Evolutionary conservation across 2,797 vertebrate species (phyloP).

Genomic region (Urocyon cinereoargenteus): DNA sequence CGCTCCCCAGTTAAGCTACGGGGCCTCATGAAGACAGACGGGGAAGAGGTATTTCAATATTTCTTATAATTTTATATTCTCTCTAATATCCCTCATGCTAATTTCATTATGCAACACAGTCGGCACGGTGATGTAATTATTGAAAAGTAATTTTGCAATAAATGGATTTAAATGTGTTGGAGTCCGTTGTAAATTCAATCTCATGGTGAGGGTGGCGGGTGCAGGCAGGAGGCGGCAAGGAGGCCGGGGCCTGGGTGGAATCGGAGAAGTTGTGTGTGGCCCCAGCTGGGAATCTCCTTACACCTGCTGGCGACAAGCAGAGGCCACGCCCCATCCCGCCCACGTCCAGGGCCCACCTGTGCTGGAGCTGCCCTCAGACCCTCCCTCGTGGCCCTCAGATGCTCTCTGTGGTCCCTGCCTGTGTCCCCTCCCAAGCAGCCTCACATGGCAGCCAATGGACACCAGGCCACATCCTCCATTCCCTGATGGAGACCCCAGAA

Average conservation of each 20-base stretch:
- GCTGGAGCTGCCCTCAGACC: not conserved
- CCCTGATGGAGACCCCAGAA: not conserved
- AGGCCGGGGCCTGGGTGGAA: slow-evolving; percentile 79
- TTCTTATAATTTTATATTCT: slow-evolving; percentile 91
- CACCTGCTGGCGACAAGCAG: slow-evolving; percentile 79
- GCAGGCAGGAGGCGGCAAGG: slow-evolving; percentile 73
- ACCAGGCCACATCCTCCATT: not conserved
- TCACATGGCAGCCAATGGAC: not conserved
- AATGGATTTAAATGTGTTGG: slow-evolving; percentile 91
- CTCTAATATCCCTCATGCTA: slow-evolving; percentile 89
- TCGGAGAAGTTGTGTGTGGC: slow-evolving; percentile 79
- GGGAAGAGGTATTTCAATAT: slow-evolving; percentile 89
- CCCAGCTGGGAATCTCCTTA: slow-evolving; percentile 76
- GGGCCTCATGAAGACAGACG: slow-evolving; percentile 83
- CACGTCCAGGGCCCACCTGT: accelerated
- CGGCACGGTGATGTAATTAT: slow-evolving; percentile 90
- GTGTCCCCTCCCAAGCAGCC: not conserved
- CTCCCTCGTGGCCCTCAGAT: not conserved
- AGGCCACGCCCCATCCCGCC: not conserved
- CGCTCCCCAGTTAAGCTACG: slow-evolving; percentile 86
- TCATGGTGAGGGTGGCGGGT: slow-evolving; percentile 84
- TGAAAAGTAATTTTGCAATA: slow-evolving; percentile 92
- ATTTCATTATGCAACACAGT: slow-evolving; percentile 91
- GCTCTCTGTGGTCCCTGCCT: too few relatives aligned
- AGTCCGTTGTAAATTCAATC: slow-evolving; percentile 89